Conservation (phyloP, 2,888 invertebrate genomes). For the Trissolcus brochymenae region DNA sequence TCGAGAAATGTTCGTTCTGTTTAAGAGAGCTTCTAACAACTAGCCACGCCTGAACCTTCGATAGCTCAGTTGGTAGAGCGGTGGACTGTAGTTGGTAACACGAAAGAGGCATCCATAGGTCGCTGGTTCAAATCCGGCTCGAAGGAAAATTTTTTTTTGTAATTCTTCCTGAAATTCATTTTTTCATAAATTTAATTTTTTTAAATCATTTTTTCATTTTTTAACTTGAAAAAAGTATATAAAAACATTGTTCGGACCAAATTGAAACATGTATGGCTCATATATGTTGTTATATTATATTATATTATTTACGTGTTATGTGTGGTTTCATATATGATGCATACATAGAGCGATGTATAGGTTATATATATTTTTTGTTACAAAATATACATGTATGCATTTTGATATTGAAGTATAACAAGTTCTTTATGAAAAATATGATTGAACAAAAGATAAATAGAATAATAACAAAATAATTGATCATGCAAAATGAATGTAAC, state of each 20-base stretch:
- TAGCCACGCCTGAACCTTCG: constrained; percentile 65
- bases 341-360: too few relatives aligned
- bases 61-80: constrained; percentile 77
- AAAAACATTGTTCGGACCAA: too few relatives aligned
- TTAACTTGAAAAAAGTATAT: neutral
- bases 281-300: too few relatives aligned
- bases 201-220: constrained; percentile 2
- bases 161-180: neutral
- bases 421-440: neutral
- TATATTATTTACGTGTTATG: too few relatives aligned
- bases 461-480: neutral
- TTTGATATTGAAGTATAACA: too few relatives aligned
- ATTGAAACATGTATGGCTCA: too few relatives aligned
- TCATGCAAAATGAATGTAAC: constrained; percentile 8
- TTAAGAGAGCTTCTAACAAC: neutral
- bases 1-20: neutral
- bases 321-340: too few relatives aligned
- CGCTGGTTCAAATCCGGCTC: constrained; percentile 74
- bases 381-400: too few relatives aligned
- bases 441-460: neutral
- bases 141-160: constrained; percentile 64
- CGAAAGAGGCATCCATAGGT: constrained; percentile 67
- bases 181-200: too few relatives aligned
- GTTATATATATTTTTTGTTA: too few relatives aligned
- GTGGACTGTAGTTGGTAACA: constrained; percentile 73